These are phyloP conservation scores for Catamblyrhynchus diadema DNA, from an alignment of 2,797 vertebrate species.

Conservation along the genomic window DNA sequence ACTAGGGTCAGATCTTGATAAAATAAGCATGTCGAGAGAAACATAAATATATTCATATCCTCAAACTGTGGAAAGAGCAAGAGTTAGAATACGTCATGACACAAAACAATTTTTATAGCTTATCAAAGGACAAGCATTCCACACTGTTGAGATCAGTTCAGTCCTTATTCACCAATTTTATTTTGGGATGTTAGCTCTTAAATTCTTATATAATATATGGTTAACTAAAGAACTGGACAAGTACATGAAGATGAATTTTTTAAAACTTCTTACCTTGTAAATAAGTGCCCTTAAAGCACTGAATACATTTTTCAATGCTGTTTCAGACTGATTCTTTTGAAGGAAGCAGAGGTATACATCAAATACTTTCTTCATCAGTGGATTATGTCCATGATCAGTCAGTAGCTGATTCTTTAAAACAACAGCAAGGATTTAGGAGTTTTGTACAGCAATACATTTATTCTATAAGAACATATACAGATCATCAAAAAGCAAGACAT, in stretches of 20 bases:
- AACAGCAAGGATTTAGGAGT: neutral
- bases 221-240: neutral
- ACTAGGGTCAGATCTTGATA: neutral
- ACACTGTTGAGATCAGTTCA: neutral
- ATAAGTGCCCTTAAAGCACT: conserved; percentile 90
- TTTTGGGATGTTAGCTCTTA: neutral
- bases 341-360: conserved; percentile 96
- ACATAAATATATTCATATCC: neutral
- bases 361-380: conserved; percentile 98
- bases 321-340: conserved; percentile 95
- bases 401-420: conserved; percentile 87
- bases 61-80: neutral
- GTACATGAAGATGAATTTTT: neutral
- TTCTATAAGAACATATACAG: neutral
- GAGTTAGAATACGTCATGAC: neutral
- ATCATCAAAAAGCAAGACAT: neutral
- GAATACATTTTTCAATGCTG: conserved; percentile 92
- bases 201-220: neutral
- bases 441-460: neutral
- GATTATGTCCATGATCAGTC: conserved; percentile 92
- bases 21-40: neutral
- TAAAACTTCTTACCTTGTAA: conserved; percentile 85
- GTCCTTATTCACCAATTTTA: neutral
- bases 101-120: neutral
- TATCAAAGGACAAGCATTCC: neutral